A percentile compares a stretch with the other conserved stretches of the same genome.
phyloP scores from a whole-genome alignment of 2,113 vertebrate genomes.

The Oreochromis tanganicae region DNA sequence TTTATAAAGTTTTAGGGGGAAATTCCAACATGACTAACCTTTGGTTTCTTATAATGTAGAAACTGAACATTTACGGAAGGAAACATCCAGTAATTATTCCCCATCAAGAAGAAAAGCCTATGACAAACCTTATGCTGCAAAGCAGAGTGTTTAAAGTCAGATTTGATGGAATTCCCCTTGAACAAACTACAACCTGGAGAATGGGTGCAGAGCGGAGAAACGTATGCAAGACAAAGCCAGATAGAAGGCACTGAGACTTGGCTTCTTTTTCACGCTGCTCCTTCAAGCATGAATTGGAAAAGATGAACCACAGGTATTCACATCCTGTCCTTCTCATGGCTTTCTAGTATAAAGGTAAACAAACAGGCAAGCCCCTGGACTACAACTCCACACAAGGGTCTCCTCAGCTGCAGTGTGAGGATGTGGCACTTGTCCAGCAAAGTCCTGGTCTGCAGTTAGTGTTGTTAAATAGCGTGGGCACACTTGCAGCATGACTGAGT shows the following conservation, averaged over 20 bases:
- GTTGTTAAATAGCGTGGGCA: neutral
- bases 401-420: neutral
- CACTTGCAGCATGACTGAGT: neutral
- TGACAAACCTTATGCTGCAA: neutral
- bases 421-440: neutral
- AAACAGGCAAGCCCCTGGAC: neutral
- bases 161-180: neutral
- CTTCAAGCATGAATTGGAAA: neutral
- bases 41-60: neutral
- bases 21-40: neutral
- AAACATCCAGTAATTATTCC: neutral
- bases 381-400: neutral
- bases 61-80: neutral
- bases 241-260: slow-evolving; percentile 52
- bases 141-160: neutral
- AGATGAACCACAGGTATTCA: neutral
- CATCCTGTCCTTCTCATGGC: neutral
- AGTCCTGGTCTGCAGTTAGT: neutral
- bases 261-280: neutral
- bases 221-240: neutral
- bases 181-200: neutral
- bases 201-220: neutral
- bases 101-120: neutral
- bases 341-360: neutral
- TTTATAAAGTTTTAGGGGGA: neutral